Percentiles rank a stretch among this genome's conserved stretches.
phyloP scores from a whole-genome alignment of 2,113 vertebrate genomes.

The Oostethus manadensis region DNA sequence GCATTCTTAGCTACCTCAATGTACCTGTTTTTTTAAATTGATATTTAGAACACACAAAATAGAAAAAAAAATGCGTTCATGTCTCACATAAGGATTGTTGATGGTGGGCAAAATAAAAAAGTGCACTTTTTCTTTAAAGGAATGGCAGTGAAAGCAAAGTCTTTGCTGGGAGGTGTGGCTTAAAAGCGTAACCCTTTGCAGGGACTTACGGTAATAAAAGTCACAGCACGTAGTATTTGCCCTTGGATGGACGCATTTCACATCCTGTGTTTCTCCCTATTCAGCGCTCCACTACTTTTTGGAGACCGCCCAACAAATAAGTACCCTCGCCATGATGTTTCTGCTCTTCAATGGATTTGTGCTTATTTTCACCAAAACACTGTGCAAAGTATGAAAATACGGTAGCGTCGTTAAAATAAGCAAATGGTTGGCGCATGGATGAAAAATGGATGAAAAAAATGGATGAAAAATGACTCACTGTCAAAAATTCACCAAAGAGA shows the following conservation, averaged over 20 bases:
- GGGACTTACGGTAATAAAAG: constrained; percentile 35
- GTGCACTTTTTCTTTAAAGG: constrained; percentile 12
- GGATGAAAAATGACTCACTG: constrained; percentile 60
- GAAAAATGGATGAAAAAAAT: constrained; percentile 68
- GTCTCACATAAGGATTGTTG: no score
- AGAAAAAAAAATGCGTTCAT: no score
- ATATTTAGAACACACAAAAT: no score
- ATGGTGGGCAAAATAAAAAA: no score
- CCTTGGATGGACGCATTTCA: no score
- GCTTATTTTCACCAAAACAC: constrained; percentile 73
- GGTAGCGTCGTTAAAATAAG: constrained; percentile 64
- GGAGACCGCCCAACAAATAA: constrained; percentile 44
- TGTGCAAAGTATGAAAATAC: constrained; percentile 76
- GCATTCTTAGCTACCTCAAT: no score
- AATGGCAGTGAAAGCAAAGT: constrained; percentile 36
- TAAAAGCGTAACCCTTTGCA: constrained; percentile 26
- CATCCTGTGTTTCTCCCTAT: constrained; percentile 25
- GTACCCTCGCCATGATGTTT: constrained; percentile 56
- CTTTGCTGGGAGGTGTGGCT: constrained; percentile 42
- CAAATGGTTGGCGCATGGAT: constrained; percentile 62
- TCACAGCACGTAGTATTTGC: constrained; percentile 34
- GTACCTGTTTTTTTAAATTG: no score
- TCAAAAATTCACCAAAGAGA: constrained; percentile 69
- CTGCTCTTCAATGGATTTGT: constrained; percentile 68
- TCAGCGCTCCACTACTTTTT: constrained; percentile 37